A percentile compares a stretch with the other conserved stretches of the same genome.
These are phyloP conservation scores for Elegia similella DNA, from an alignment of 2,888 invertebrate genomes.

Conservation along the genomic window DNA sequence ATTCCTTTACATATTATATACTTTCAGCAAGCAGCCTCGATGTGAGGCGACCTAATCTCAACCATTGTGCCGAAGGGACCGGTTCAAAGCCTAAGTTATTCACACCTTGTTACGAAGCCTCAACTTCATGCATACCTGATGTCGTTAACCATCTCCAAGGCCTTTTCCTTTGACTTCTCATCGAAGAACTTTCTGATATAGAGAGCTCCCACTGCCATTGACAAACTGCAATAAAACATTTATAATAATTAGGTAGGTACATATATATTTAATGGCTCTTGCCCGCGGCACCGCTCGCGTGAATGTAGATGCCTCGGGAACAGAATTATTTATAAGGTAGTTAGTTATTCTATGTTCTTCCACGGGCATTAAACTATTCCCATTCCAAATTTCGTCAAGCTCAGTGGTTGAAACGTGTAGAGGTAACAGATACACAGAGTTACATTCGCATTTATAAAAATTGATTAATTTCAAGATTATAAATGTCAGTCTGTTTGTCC, in stretches of 20 bases:
- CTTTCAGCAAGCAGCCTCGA: neutral
- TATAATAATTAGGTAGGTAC: conserved; percentile 18
- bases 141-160: conserved; percentile 93
- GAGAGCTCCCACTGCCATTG: conserved; percentile 90
- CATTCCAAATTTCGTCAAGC: no score
- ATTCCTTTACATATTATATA: no score
- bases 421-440: no score
- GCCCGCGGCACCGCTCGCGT: no score
- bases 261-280: conserved; percentile 6
- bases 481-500: no score
- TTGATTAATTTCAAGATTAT: no score
- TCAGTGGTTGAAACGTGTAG: no score
- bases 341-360: no score
- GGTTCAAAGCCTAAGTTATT: neutral
- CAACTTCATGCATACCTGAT: conserved; percentile 79
- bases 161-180: conserved; percentile 90
- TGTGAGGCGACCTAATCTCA: neutral
- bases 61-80: neutral
- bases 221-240: conserved; percentile 76
- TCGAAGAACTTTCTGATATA: conserved; percentile 94
- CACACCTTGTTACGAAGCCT: conserved; percentile 4
- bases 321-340: no score
- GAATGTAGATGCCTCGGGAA: no score
- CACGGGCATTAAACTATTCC: no score
- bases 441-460: no score